Percentiles rank a stretch among this genome's conserved stretches.
These are phyloP conservation scores for Gulo gulo DNA, from an alignment of 2,113 vertebrate species.

Conservation along the genomic window DNA sequence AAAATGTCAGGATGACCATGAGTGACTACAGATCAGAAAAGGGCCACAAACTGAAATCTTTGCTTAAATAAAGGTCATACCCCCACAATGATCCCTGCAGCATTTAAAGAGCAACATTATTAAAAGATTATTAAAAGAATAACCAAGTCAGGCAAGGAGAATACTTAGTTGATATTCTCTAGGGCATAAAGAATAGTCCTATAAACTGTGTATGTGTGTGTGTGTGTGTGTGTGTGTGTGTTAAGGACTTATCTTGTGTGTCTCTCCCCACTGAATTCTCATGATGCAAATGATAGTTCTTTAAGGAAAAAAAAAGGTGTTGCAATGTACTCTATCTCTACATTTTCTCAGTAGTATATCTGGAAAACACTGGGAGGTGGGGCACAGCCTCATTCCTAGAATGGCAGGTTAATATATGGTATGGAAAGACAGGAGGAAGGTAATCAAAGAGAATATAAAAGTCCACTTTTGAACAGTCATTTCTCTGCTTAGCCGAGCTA, in stretches of 20 bases:
- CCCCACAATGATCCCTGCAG: not conserved
- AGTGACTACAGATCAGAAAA: not conserved
- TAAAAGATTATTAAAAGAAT: not conserved
- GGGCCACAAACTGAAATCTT: not conserved
- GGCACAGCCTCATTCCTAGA: not conserved
- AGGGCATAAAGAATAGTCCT: not conserved
- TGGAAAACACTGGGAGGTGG: not conserved
- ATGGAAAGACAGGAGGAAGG: not conserved
- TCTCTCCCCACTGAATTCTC: not conserved
- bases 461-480: not conserved
- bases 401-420: not conserved
- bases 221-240: not conserved
- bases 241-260: not conserved
- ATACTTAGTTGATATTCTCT: not conserved
- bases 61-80: not conserved
- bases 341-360: not conserved
- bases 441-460: not conserved
- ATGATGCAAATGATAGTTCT: not conserved
- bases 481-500: not conserved
- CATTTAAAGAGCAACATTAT: not conserved
- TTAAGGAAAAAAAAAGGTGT: not conserved
- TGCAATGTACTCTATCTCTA: not conserved
- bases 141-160: not conserved
- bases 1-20: constrained; percentile 41
- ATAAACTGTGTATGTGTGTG: not conserved